Evolutionary conservation across 2,888 invertebrate species (phyloP).

Genomic region (Andrena flavipes): DNA sequence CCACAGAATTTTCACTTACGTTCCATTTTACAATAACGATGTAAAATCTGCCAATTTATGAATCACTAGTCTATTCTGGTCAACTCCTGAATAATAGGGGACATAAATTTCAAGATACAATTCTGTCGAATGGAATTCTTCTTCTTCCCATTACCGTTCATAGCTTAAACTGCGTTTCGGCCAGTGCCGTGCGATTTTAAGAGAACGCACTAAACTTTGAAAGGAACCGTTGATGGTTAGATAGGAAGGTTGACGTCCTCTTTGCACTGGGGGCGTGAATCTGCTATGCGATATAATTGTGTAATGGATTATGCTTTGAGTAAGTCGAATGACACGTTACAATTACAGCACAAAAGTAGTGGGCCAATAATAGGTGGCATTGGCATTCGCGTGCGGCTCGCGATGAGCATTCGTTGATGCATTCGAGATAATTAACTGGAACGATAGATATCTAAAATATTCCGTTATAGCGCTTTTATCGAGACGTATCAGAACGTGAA

Average conservation of each 20-base stretch:
- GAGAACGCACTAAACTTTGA: too few species aligned
- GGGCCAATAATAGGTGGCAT: slow-evolving; percentile 6
- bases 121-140: too few species aligned
- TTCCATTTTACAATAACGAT: background rate
- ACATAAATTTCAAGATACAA: too few species aligned
- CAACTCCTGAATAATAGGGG: too few species aligned
- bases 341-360: background rate
- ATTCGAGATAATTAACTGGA: slow-evolving; percentile 27
- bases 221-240: background rate
- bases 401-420: slow-evolving; percentile 4
- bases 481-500: background rate
- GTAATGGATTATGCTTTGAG: slow-evolving; percentile 4
- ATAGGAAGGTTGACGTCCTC: background rate
- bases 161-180: too few species aligned
- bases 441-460: slow-evolving; percentile 6
- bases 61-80: too few species aligned
- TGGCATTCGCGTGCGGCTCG: slow-evolving; percentile 29
- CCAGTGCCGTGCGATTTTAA: too few species aligned
- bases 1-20: background rate
- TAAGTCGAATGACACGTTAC: background rate
- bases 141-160: too few species aligned
- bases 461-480: background rate
- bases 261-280: background rate
- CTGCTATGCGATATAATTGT: background rate
- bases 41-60: too few species aligned